Evolutionary conservation across 2,888 invertebrate genomes (phyloP), one percentile per base, ranked within the genome.

Genomic region (Poecilus cupreus): DNA sequence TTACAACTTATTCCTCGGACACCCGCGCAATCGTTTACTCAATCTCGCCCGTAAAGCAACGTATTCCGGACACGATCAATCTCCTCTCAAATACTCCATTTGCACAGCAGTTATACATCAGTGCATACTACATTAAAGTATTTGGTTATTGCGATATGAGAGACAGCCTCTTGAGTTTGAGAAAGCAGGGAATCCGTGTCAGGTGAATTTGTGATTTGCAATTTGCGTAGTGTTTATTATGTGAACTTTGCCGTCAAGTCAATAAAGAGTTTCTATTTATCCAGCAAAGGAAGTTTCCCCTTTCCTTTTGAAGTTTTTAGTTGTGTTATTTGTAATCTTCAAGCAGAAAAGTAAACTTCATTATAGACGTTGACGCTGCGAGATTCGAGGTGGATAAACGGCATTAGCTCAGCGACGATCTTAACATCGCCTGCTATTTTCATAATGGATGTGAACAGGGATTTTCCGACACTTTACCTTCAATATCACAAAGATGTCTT

Each of bases 311-410:
- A 43, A 43, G 43, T 43, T 43, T 43, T 43, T 43, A 43, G 43
- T 43, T 54, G 51, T 51, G 16, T 51, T 51, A 51, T 51, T 51
- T 51, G 51, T n/a, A 60, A 24, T 60, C 24, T 60, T n/a, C n/a
- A n/a, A 3, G 11, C 6, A 2, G 54, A 16, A 54, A 22, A 54
- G 54, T 22, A 54, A 54, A 54, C 54, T 54, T 54, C 54, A 54
- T 54, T 54, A 54, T 22, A 11, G 43, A 43, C 43, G 43, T 43
- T 32, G 32, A 32, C 43, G 43, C 10, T 4, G 13, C 43, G 13
- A 43, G 43, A 43, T 43, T 43, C 43, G 43, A n/a, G 43, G n/a
- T 43, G 43, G 43, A 43, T 43, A 43, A 43, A 43, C 43, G 43
- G 43, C 43, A 13, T 43, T 13, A 13, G 13, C n/a, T 13, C 10